phyloP scores from a whole-genome alignment of 2,888 invertebrate genomes.

The Frankliniella intonsa region DNA sequence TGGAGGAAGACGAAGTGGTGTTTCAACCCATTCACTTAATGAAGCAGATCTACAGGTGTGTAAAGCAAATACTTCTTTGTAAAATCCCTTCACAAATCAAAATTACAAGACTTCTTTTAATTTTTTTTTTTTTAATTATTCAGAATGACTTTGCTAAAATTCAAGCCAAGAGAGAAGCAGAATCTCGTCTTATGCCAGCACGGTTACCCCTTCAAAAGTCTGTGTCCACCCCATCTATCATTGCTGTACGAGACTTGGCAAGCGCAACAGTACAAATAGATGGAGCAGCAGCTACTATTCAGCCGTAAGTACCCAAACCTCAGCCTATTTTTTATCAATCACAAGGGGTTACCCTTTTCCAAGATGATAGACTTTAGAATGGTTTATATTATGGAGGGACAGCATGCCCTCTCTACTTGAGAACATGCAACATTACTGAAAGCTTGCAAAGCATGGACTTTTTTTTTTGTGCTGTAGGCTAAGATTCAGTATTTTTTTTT shows the following conservation, averaged over 20 bases:
- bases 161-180: constrained; percentile 56
- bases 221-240: constrained; percentile 84
- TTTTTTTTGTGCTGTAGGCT: not conserved
- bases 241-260: constrained; percentile 60
- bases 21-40: constrained; percentile 75
- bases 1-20: constrained; percentile 45
- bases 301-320: constrained; percentile 51
- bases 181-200: constrained; percentile 54
- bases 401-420: too few species aligned
- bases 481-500: not conserved
- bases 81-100: not conserved
- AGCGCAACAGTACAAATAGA: constrained; percentile 53
- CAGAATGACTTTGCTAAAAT: constrained; percentile 72
- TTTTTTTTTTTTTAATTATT: constrained; percentile 38
- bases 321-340: not conserved
- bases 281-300: constrained; percentile 52
- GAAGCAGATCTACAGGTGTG: constrained; percentile 79
- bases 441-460: constrained; percentile 4
- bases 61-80: constrained; percentile 31
- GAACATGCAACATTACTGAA: too few species aligned
- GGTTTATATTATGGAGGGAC: too few species aligned
- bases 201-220: constrained; percentile 82
- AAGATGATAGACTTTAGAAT: not conserved
- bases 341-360: not conserved
- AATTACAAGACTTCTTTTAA: constrained; percentile 9